phyloP scores from a whole-genome alignment of 2,888 invertebrate species.

The Nephrotoma appendiculata region DNA sequence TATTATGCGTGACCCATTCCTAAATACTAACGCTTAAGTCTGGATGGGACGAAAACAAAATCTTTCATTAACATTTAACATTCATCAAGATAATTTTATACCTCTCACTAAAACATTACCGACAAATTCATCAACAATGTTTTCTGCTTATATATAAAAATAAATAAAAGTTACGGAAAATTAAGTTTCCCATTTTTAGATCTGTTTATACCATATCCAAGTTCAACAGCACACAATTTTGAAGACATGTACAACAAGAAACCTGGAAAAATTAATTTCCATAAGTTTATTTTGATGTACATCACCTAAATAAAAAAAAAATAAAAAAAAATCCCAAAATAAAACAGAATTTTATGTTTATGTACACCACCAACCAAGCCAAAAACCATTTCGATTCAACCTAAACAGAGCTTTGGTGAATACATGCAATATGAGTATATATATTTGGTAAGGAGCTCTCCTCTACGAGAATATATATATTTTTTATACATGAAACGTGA shows the following conservation, averaged over 20 bases:
- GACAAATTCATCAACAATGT: too few species aligned
- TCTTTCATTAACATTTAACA: too few species aligned
- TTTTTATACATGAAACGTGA: background rate
- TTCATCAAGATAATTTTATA: too few species aligned
- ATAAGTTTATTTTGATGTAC: background rate
- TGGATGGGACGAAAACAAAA: too few species aligned
- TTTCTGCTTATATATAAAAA: background rate
- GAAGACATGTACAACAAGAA: background rate
- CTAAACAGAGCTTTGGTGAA: background rate
- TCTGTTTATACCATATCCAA: background rate
- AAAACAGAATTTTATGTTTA: background rate
- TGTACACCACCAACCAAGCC: background rate
- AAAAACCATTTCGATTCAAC: background rate
- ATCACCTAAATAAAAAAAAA: background rate
- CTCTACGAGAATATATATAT: background rate
- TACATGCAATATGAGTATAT: background rate
- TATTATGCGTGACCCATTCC: too few species aligned
- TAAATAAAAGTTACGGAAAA: background rate
- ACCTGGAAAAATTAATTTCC: background rate
- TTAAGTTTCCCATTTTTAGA: background rate
- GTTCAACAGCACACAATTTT: background rate
- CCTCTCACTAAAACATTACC: too few species aligned
- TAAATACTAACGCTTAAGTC: too few species aligned
- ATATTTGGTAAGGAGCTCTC: background rate
- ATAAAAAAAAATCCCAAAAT: background rate